Base-by-base conservation (phyloP, 2,888 invertebrate genomes). In the Microchrysa polita region DNA sequence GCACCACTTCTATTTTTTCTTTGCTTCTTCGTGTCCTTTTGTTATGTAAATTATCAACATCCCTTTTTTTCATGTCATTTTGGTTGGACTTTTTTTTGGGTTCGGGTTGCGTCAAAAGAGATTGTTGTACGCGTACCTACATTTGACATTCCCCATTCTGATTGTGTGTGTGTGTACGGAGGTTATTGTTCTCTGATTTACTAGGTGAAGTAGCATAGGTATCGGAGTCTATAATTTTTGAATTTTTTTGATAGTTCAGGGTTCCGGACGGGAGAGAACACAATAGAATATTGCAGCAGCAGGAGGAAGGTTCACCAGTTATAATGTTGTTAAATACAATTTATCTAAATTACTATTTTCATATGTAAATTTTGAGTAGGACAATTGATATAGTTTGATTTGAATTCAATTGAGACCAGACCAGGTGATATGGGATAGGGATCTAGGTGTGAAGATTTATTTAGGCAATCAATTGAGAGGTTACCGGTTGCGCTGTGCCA, bases 321-420 rank as follows among this genome's bases (percentile, higher is more conserved):
- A 59, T 23, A 48, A 48, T 44, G 65, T 65, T 44, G 14, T 48
- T 42, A 65, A 42, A 65, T 65, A 22, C 48, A 48, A 65, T 48
- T 65, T 44, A 65, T 48, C 22, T 34, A 65, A 65, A 65, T 48
- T 65, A 65, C 65, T 48, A 65, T 65, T 65, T 65, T 65, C 65
- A 20, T 65, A 61, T 61, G 61, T 9, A 40, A 27, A 40, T 34
- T n/a, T 40, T n/a, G n/a, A 61, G 40, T 61, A 40, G 9, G 12
- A 48, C 48, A 48, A 48, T 48, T 7, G 14, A 48, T 34, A 34
- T n/a, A n/a, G n/a, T 34, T 34, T 34, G 27, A 34, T n/a, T 48
- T 48, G 16, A 48, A n/a, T 14, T 22, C 23, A 20, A 55, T 16
- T 18, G 23, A 23, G 20, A 23, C 23, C 2, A 12, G 57, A 57